Conservation (phyloP, 2,113 vertebrate genomes). For the Cebidichthys violaceus region DNA sequence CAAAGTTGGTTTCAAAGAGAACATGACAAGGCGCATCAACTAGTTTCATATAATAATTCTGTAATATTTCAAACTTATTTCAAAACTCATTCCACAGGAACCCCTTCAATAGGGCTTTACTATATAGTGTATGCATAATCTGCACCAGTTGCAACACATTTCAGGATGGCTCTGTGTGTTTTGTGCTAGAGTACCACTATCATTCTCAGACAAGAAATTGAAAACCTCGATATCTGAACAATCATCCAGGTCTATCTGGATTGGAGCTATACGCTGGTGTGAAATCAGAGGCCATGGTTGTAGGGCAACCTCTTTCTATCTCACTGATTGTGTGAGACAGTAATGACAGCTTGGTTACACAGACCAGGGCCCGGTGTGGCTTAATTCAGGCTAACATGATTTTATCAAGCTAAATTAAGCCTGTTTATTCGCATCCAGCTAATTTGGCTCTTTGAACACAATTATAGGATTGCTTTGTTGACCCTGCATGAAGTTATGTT, state of each 20-base stretch:
- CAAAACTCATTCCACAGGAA: background rate
- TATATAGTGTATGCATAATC: slow-evolving; percentile 15
- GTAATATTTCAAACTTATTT: background rate
- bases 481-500: background rate
- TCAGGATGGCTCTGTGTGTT: slow-evolving; percentile 1
- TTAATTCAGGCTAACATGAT: background rate
- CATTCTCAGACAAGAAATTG: slow-evolving; percentile 35
- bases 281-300: slow-evolving; percentile 52
- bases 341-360: background rate
- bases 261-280: slow-evolving; percentile 32
- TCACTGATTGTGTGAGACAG: background rate
- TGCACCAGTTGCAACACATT: background rate
- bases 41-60: background rate
- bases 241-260: slow-evolving; percentile 42
- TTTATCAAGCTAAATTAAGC: background rate
- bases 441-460: background rate
- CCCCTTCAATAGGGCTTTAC: background rate
- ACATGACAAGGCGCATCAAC: background rate
- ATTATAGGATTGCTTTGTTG: background rate
- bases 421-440: background rate
- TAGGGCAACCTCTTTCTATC: slow-evolving; percentile 18
- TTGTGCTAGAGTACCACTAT: slow-evolving; percentile 9
- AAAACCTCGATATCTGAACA: slow-evolving; percentile 19
- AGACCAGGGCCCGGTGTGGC: background rate
- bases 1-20: background rate